Conservation (phyloP, 2,888 invertebrate genomes). For the Drosophila antonietae region DNA sequence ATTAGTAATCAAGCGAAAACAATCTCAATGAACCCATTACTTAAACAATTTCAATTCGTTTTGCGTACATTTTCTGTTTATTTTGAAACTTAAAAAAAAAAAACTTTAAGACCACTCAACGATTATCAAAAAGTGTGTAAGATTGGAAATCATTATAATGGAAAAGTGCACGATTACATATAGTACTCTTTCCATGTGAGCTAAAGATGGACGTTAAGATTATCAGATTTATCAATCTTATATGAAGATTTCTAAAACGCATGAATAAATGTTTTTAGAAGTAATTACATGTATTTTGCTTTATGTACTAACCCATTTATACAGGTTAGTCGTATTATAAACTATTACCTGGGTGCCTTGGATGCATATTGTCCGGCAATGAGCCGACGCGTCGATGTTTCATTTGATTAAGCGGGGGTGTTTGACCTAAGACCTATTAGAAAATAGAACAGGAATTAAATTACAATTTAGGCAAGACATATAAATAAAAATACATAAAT, state of each 20-base stretch:
- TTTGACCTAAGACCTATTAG: slow-evolving; percentile 83
- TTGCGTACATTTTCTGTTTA: no score
- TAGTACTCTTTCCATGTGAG: not conserved
- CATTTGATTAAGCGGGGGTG: slow-evolving; percentile 82
- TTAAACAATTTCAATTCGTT: no score
- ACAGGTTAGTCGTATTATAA: not conserved
- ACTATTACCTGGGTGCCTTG: slow-evolving; percentile 81
- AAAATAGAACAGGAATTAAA: not conserved
- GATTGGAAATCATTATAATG: no score
- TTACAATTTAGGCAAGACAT: no score
- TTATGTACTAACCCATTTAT: not conserved
- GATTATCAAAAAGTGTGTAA: no score
- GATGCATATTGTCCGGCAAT: slow-evolving; percentile 84
- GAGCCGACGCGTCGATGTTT: slow-evolving; percentile 84
- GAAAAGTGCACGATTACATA: no score
- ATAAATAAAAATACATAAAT: no score
- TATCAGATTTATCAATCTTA: not conserved
- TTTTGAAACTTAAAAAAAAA: no score
- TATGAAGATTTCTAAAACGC: not conserved
- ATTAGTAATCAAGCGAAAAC: not conserved
- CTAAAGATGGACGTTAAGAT: not conserved
- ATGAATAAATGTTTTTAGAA: not conserved
- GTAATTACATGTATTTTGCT: not conserved
- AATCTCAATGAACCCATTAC: no score
- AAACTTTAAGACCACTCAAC: no score